Conservation (phyloP, 2,797 vertebrate species). For the Pelobates cultripes region DNA sequence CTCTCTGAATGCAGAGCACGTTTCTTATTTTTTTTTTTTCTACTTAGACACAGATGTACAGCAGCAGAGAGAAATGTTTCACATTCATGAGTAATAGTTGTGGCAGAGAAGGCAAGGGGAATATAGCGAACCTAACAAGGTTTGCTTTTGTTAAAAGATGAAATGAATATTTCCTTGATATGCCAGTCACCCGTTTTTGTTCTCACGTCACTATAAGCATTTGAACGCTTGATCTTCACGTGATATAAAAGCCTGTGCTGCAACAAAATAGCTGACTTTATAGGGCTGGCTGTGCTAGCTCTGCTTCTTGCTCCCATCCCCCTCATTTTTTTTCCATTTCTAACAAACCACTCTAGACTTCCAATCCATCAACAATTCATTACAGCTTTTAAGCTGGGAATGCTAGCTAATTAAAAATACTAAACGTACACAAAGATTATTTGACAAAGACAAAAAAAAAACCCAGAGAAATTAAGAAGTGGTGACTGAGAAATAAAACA, state of each 20-base stretch:
- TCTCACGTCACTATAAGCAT: conserved; percentile 72
- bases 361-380: conserved; percentile 77
- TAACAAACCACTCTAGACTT: conserved; percentile 65
- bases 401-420: conserved; percentile 81
- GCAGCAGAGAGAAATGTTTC: conserved; percentile 64
- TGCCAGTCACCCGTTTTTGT: conserved; percentile 73
- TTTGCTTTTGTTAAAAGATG: conserved; percentile 63
- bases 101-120: conserved; percentile 56
- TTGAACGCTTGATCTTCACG: conserved; percentile 75
- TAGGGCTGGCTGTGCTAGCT: conserved; percentile 69
- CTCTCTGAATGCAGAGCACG: conserved; percentile 38
- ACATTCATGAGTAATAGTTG: conserved; percentile 67
- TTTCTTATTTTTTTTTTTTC: conserved; percentile 20
- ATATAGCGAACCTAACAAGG: conserved; percentile 44
- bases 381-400: conserved; percentile 76
- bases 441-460: conserved; percentile 25
- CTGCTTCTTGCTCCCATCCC: conserved; percentile 60
- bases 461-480: conserved; percentile 60
- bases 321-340: conserved; percentile 59
- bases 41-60: conserved; percentile 50
- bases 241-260: conserved; percentile 74
- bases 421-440: conserved; percentile 68
- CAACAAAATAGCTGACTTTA: conserved; percentile 77
- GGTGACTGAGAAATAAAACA: conserved; percentile 56
- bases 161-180: conserved; percentile 68